Conservation (phyloP, 2,113 vertebrate species). For the Bujurquina vittata region DNA sequence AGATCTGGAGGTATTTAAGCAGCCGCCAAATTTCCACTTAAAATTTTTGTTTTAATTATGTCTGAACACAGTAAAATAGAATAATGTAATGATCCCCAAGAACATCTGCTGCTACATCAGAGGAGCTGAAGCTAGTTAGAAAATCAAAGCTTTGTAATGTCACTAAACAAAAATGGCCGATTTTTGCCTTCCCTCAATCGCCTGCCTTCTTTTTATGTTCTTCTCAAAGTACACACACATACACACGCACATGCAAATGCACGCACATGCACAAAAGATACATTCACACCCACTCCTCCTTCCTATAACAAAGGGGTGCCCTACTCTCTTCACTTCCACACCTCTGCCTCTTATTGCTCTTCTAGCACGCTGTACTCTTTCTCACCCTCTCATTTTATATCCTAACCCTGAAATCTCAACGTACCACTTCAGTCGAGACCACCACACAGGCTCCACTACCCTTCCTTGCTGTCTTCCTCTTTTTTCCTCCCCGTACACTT, state of each 20-base stretch:
- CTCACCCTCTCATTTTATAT: slow-evolving; percentile 26
- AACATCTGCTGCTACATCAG: slow-evolving; percentile 1
- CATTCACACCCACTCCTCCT: background rate
- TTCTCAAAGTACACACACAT: background rate
- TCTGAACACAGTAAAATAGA: background rate
- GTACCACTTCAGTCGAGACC: slow-evolving; percentile 11
- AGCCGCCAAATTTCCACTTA: background rate
- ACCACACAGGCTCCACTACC: background rate
- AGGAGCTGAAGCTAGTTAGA: background rate
- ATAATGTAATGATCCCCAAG: slow-evolving; percentile 1
- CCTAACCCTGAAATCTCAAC: slow-evolving; percentile 51
- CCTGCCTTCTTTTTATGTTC: background rate
- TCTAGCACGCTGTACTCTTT: slow-evolving; percentile 11
- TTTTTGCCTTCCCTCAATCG: background rate
- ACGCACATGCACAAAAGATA: background rate
- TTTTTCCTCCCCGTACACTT: background rate
- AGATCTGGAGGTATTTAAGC: background rate
- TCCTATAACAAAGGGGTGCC: slow-evolving; percentile 16
- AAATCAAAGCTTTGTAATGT: background rate
- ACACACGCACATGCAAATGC: background rate
- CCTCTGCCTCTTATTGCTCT: slow-evolving; percentile 54
- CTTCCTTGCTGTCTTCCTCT: background rate
- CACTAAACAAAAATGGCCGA: background rate
- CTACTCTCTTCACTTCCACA: slow-evolving; percentile 27
- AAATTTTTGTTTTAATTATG: slow-evolving; percentile 8